A percentile compares a stretch with the other conserved stretches of the same genome.
phyloP scores from a whole-genome alignment of 2,888 invertebrate species.

The Phania funesta region DNA sequence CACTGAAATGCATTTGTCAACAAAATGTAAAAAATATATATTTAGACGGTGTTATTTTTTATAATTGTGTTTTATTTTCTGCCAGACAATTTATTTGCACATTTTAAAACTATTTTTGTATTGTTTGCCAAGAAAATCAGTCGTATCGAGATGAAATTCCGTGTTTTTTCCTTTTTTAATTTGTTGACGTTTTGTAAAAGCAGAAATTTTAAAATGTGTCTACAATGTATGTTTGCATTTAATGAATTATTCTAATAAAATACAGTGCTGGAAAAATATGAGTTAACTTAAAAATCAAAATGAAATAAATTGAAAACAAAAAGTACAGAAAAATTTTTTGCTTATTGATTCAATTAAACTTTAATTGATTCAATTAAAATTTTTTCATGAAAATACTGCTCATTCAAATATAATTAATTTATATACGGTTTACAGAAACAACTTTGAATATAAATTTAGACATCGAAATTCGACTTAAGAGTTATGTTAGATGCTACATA shows the following conservation, averaged over 20 bases:
- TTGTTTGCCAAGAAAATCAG: constrained; percentile 58
- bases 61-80: constrained; percentile 20
- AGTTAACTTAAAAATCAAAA: too few relatives aligned
- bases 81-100: constrained; percentile 51
- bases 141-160: too few relatives aligned
- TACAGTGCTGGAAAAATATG: constrained; percentile 20
- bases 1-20: constrained; percentile 57
- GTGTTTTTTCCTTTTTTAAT: background rate
- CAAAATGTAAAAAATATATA: constrained; percentile 24
- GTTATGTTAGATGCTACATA: too few relatives aligned
- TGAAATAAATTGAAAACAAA: background rate
- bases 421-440: too few relatives aligned
- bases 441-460: too few relatives aligned
- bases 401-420: too few relatives aligned
- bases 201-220: constrained; percentile 48
- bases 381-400: too few relatives aligned
- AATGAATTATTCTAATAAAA: constrained; percentile 49
- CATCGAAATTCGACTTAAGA: too few relatives aligned
- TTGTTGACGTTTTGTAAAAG: constrained; percentile 14
- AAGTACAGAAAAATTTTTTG: too few relatives aligned
- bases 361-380: too few relatives aligned
- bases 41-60: background rate
- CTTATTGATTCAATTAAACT: too few relatives aligned
- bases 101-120: constrained; percentile 66
- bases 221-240: constrained; percentile 54